phyloP scores from a whole-genome alignment of 2,797 vertebrate species.

The Lycodopsis pacificus region DNA sequence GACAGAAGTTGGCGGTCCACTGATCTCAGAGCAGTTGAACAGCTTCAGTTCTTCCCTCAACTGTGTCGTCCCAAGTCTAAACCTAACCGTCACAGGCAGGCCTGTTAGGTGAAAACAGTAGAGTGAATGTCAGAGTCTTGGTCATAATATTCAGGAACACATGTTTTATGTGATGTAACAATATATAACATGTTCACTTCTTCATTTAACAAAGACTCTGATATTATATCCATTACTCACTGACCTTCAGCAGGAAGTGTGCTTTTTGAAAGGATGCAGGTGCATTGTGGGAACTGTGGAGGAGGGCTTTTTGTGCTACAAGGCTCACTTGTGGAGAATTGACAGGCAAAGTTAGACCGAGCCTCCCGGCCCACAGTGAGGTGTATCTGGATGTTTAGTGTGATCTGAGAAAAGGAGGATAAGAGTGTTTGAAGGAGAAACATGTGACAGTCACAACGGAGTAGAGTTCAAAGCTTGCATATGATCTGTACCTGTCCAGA shows the following conservation, averaged over 20 bases:
- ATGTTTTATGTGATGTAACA: not conserved
- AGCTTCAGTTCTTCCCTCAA: slow-evolving; percentile 49
- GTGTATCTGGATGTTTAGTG: slow-evolving; percentile 45
- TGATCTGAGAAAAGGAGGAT: slow-evolving; percentile 52
- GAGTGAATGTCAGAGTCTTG: not conserved
- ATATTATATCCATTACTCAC: slow-evolving; percentile 5
- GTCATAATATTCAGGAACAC: not conserved
- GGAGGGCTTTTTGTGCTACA: not conserved
- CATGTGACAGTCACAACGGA: not conserved
- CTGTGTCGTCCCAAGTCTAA: slow-evolving; percentile 27
- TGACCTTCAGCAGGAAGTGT: slow-evolving; percentile 58
- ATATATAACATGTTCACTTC: not conserved
- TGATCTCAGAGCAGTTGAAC: slow-evolving; percentile 64
- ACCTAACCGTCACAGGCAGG: slow-evolving; percentile 12
- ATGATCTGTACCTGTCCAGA: slow-evolving; percentile 50
- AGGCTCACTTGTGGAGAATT: not conserved
- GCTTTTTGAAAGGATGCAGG: slow-evolving; percentile 49
- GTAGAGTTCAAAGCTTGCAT: accelerated
- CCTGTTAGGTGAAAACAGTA: slow-evolving; percentile 28
- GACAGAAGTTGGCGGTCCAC: slow-evolving; percentile 21
- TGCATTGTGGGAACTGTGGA: slow-evolving; percentile 73
- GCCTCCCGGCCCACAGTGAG: slow-evolving; percentile 26
- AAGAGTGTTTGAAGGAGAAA: not conserved
- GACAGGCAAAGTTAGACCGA: slow-evolving; percentile 56
- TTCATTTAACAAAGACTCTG: not conserved